Conservation (phyloP, 2,888 invertebrate genomes). For the Acronicta alni region DNA sequence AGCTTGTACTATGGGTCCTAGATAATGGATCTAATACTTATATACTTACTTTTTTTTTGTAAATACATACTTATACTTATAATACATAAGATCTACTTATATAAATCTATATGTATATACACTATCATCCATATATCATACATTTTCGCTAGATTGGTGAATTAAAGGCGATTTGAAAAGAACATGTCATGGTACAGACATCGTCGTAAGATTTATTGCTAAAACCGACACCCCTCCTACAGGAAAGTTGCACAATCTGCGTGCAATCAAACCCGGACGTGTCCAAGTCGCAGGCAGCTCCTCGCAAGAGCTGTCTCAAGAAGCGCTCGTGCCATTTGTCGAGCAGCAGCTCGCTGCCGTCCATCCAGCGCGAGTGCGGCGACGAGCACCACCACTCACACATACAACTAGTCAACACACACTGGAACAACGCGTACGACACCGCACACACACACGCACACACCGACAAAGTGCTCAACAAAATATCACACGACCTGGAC, state of each 20-base stretch:
- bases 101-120: too few relatives aligned
- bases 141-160: too few relatives aligned
- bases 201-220: background rate
- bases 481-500: constrained; percentile 95
- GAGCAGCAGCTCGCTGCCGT: constrained; percentile 78
- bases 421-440: constrained; percentile 81
- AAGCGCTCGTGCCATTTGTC: constrained; percentile 71
- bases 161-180: too few relatives aligned
- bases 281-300: constrained; percentile 77
- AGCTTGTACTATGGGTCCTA: too few relatives aligned
- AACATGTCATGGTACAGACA: too few relatives aligned
- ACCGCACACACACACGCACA: constrained; percentile 59
- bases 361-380: constrained; percentile 62
- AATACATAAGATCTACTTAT: too few relatives aligned
- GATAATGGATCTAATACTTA: too few relatives aligned
- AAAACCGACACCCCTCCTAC: background rate
- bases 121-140: too few relatives aligned
- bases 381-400: constrained; percentile 74
- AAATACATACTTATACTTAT: too few relatives aligned
- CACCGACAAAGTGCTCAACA: constrained; percentile 92
- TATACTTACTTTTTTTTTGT: too few relatives aligned
- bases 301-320: constrained; percentile 85
- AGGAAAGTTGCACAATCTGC: constrained; percentile 80
- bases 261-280: constrained; percentile 81
- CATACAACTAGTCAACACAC: constrained; percentile 78